These are phyloP conservation scores for Aradophagus sp. DNA, from an alignment of 1,140 invertebrate genomes.

Conservation along the genomic window DNA sequence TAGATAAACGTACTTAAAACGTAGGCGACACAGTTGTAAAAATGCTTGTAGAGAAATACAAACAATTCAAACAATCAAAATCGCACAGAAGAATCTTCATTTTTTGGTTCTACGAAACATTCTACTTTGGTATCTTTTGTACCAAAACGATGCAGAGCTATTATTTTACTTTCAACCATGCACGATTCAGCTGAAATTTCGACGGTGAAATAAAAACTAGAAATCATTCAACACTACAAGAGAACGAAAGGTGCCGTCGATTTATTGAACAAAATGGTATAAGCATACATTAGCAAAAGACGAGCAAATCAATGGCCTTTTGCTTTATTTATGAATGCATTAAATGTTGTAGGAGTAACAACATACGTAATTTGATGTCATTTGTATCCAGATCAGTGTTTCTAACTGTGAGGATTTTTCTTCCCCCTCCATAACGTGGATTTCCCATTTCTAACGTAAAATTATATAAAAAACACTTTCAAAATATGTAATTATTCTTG, in stretches of 20 bases:
- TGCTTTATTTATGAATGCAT: slow-evolving; percentile 12
- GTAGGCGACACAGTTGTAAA: slow-evolving; percentile 33
- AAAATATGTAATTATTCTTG: too few species aligned
- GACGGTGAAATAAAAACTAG: slow-evolving; percentile 41
- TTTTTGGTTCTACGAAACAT: slow-evolving; percentile 59
- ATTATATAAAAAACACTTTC: too few species aligned
- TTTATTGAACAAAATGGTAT: slow-evolving; percentile 47
- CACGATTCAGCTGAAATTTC: slow-evolving; percentile 8
- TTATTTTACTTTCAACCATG: slow-evolving; percentile 57
- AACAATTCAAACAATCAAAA: slow-evolving; percentile 5
- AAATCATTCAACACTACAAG: slow-evolving; percentile 61
- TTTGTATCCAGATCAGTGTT: slow-evolving; percentile 6
- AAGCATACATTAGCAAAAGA: slow-evolving; percentile 14
- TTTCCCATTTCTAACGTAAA: too few species aligned
- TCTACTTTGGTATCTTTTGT: slow-evolving; percentile 58
- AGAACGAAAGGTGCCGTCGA: slow-evolving; percentile 61
- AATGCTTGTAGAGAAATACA: slow-evolving; percentile 23
- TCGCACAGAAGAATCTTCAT: slow-evolving; percentile 22
- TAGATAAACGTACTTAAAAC: slow-evolving; percentile 39
- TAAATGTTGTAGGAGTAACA: slow-evolving; percentile 10
- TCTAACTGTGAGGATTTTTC: too few species aligned
- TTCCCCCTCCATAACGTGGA: too few species aligned
- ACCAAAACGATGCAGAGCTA: slow-evolving; percentile 56
- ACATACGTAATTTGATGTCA: slow-evolving; percentile 4
- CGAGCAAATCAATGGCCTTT: slow-evolving; percentile 34